These are phyloP conservation scores for Oryzias celebensis DNA, from an alignment of 2,113 vertebrate species.

Conservation along the genomic window DNA sequence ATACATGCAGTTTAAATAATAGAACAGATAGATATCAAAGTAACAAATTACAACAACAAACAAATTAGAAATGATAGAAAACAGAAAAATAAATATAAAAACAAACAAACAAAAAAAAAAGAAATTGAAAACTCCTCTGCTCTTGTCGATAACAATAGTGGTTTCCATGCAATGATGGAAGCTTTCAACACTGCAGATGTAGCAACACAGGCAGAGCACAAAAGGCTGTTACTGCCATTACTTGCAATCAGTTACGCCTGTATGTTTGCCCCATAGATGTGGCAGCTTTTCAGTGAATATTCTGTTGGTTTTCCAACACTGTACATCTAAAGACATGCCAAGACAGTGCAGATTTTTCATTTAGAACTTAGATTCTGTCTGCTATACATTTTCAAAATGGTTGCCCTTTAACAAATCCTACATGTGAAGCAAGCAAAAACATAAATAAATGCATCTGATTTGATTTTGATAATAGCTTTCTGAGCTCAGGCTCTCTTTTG, in stretches of 20 bases:
- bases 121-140: neutral
- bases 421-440: slow-evolving; percentile 8
- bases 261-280: slow-evolving; percentile 25
- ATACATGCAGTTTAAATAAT: too few species aligned
- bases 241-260: slow-evolving; percentile 42
- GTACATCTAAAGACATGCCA: slow-evolving; percentile 3
- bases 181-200: slow-evolving; percentile 10
- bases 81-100: too few species aligned
- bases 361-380: neutral
- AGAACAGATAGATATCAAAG: too few species aligned
- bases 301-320: slow-evolving; percentile 12
- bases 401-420: slow-evolving; percentile 9
- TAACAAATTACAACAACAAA: too few species aligned
- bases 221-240: slow-evolving; percentile 26
- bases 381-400: neutral
- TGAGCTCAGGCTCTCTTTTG: slow-evolving; percentile 24
- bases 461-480: slow-evolving; percentile 32
- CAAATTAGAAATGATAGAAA: too few species aligned
- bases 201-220: slow-evolving; percentile 20
- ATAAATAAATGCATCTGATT: slow-evolving; percentile 34
- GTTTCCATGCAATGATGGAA: slow-evolving; percentile 7
- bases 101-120: neutral
- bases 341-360: slow-evolving; percentile 5
- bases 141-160: neutral
- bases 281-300: slow-evolving; percentile 21